Evolutionary conservation across 2,113 vertebrate genomes (phyloP).

Genomic region (Leucopternis melanops): DNA sequence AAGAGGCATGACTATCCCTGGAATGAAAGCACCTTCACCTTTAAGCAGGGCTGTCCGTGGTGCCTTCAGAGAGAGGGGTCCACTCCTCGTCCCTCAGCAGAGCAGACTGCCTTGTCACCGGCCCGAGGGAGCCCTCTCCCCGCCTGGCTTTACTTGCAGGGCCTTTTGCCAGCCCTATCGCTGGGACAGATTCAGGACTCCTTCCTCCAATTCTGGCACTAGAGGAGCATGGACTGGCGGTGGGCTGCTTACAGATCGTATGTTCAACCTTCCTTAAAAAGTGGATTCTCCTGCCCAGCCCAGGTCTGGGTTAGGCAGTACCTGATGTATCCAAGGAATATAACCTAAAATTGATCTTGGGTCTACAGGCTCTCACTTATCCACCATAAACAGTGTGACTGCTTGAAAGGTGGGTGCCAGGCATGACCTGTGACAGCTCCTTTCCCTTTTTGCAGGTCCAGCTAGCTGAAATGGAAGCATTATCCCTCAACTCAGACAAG

Average conservation of each 20-base stretch:
- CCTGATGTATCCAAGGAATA: not conserved
- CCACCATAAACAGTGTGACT: conserved; percentile 11
- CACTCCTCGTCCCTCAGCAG: not conserved
- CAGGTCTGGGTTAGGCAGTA: conserved; percentile 23
- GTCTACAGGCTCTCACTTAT: conserved; percentile 42
- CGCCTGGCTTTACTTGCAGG: conserved; percentile 7
- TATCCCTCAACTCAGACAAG: conserved; percentile 93
- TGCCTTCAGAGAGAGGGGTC: not conserved
- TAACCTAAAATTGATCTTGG: conserved; percentile 28
- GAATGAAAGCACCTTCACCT: conserved; percentile 32
- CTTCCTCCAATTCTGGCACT: not conserved
- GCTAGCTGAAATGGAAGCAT: conserved; percentile 94
- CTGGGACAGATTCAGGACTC: not conserved
- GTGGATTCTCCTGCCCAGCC: not conserved
- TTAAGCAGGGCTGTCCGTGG: not conserved
- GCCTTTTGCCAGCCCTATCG: not conserved
- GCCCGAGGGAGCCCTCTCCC: not conserved
- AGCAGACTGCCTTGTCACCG: not conserved
- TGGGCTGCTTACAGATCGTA: not conserved
- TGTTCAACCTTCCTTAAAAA: not conserved
- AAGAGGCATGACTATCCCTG: conserved; percentile 49
- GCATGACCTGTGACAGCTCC: not conserved
- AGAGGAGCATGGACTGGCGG: not conserved
- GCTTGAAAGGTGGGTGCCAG: not conserved
- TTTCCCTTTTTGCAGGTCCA: conserved; percentile 77